Evolutionary conservation across 2,797 vertebrate species (phyloP).

Genomic region (Dermochelys coriacea): DNA sequence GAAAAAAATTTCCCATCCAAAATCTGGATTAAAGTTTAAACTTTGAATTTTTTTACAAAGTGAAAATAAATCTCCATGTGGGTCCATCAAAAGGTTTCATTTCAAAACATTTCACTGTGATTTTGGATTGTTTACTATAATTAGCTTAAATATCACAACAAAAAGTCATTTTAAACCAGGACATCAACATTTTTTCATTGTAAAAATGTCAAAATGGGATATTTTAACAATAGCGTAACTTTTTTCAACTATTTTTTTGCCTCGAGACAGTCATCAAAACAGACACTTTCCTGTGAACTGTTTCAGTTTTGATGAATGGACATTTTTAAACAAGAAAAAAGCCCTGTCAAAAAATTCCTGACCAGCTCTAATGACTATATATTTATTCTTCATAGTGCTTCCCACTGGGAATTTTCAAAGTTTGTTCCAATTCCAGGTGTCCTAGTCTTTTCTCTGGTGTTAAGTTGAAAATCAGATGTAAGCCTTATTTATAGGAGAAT

Average conservation of each 20-base stretch:
- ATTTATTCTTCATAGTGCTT: neutral
- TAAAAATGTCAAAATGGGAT: neutral
- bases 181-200: neutral
- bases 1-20: neutral
- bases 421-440: neutral
- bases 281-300: neutral
- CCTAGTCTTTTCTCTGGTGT: fast-evolving
- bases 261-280: neutral
- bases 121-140: neutral
- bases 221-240: neutral
- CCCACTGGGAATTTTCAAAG: neutral
- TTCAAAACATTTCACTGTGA: neutral
- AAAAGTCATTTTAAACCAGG: neutral
- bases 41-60: neutral
- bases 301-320: neutral
- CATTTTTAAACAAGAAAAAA: neutral
- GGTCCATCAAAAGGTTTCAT: neutral
- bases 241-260: neutral
- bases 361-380: neutral
- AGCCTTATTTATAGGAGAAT: fast-evolving
- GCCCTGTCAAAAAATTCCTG: neutral
- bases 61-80: neutral
- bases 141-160: neutral
- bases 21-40: neutral
- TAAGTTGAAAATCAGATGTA: neutral